Evolutionary conservation across 2,797 vertebrate genomes (phyloP), one percentile per base, ranked within the genome.

Genomic region (Ataeniobius toweri): DNA sequence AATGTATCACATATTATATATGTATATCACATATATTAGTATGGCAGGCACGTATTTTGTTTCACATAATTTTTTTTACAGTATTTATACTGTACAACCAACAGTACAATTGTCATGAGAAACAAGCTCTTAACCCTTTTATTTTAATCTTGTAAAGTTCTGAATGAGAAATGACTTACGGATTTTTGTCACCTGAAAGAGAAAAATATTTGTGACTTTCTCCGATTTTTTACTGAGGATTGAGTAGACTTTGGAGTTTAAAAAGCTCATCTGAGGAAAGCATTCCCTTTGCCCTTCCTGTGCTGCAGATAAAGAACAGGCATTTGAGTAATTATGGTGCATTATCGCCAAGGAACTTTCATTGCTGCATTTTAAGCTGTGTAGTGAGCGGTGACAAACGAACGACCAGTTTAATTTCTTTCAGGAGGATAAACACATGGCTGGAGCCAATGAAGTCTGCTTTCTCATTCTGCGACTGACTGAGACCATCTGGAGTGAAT

Each of bases 341-440:
- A 95, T 94, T 94, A 94, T 94, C 87, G 85, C 85, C 78, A 83
- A 91, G 92, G 83, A 93, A 91, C 85, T 92, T 93, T 93, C 92
- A 93, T 90, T 89, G 91, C 90, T 89, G 89, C 93, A 89, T 93
- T 93, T 93, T 91, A 92, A 93, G 92, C 92, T 93, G 94, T 89
- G 89, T 88, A 92, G 89, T 92, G 92, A 93, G 90, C 90, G 86
- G 89, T 94, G 91, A 93, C 91, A 93, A 94, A 91, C 87, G 80
- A 92, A 94, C 89, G 83, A 91, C 89, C 90, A 85, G 91, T 94
- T 94, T 91, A 93, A 93, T 94, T 92, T 91, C 87, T 89, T 82
- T 93, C 91, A 91, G 89, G 93, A 93, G 90, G 90, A 91, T 90
- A 93, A 93, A 92, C 93, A 94, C 93, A 95, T 95, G 93, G 92